Evolutionary conservation across 2,113 vertebrate species (phyloP).

Genomic region (Pterophyllum scalare): DNA sequence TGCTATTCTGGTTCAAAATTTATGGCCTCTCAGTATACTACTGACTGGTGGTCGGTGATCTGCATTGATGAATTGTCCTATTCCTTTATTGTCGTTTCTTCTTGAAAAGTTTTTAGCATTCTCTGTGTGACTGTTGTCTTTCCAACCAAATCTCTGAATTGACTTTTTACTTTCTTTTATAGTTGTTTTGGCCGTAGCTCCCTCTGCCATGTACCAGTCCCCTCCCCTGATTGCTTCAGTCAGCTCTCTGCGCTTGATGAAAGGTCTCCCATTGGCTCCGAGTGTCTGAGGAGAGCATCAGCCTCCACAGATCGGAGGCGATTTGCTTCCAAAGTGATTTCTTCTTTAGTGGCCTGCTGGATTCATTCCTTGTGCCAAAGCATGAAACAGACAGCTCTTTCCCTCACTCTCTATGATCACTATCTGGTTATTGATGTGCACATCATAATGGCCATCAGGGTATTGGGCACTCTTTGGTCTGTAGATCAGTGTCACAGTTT

Average conservation of each 20-base stretch:
- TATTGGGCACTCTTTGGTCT: conserved; percentile 37
- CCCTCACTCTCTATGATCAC: background rate
- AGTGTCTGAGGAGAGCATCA: background rate
- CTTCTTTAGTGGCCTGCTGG: conserved; percentile 13
- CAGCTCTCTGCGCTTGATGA: conserved; percentile 22
- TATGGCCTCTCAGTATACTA: background rate
- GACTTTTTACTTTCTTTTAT: background rate
- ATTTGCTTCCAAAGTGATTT: background rate
- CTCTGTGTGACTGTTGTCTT: too few relatives aligned
- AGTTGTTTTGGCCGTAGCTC: rapidly evolving
- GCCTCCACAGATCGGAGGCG: background rate
- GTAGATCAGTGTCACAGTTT: conserved; percentile 32
- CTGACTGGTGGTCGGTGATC: conserved; percentile 30
- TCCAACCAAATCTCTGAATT: too few relatives aligned
- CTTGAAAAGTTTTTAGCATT: too few relatives aligned
- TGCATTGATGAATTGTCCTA: background rate
- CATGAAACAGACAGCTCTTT: conserved; percentile 10
- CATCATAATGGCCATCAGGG: conserved; percentile 26
- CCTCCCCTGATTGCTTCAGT: conserved; percentile 22
- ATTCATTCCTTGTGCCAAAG: conserved; percentile 19
- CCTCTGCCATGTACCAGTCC: conserved; percentile 29
- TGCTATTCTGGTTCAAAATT: conserved; percentile 17
- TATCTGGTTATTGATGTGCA: background rate
- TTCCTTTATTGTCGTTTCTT: too few relatives aligned
- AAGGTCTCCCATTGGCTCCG: conserved; percentile 25